Percentiles rank a stretch among this genome's conserved stretches.
Conservation (phyloP, 1,140 invertebrate species). For the Ips nitidus region DNA sequence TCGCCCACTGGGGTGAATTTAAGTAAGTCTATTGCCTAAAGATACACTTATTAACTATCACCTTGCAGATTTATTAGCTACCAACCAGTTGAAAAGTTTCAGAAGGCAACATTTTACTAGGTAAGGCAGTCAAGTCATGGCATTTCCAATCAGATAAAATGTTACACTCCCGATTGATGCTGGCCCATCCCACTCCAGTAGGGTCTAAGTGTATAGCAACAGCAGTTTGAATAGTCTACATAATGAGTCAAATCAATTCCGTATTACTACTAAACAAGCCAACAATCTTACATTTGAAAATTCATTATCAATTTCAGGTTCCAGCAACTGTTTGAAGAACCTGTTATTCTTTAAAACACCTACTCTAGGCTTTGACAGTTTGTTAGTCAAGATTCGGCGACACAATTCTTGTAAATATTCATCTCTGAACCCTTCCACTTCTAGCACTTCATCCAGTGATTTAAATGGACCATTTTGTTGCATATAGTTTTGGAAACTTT, state of each 20-base stretch:
- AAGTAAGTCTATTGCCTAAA: constrained; percentile 31
- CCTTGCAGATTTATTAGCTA: constrained; percentile 6
- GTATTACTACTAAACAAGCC: not conserved
- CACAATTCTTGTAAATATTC: constrained; percentile 36
- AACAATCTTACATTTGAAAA: constrained; percentile 10
- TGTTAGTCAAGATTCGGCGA: constrained; percentile 16
- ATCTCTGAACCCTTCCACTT: constrained; percentile 39
- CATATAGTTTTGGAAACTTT: constrained; percentile 36
- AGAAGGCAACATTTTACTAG: constrained; percentile 30
- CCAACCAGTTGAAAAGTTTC: constrained; percentile 30
- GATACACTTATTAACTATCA: not conserved
- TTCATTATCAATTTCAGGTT: constrained; percentile 16
- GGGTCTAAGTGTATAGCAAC: constrained; percentile 33
- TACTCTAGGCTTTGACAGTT: constrained; percentile 4
- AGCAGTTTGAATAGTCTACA: constrained; percentile 17
- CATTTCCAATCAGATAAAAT: constrained; percentile 25
- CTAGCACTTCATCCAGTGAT: constrained; percentile 37
- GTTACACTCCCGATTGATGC: constrained; percentile 16
- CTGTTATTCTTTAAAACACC: constrained; percentile 1
- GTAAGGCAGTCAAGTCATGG: constrained; percentile 21
- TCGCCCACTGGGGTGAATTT: constrained; percentile 32
- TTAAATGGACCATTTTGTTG: constrained; percentile 38
- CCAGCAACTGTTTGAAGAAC: constrained; percentile 19
- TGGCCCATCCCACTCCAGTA: constrained; percentile 34
- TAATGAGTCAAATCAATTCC: not conserved